Percentiles rank a stretch among this genome's conserved stretches.
phyloP scores from a whole-genome alignment of 2,888 invertebrate genomes.

The Agrochola lychnidis region DNA sequence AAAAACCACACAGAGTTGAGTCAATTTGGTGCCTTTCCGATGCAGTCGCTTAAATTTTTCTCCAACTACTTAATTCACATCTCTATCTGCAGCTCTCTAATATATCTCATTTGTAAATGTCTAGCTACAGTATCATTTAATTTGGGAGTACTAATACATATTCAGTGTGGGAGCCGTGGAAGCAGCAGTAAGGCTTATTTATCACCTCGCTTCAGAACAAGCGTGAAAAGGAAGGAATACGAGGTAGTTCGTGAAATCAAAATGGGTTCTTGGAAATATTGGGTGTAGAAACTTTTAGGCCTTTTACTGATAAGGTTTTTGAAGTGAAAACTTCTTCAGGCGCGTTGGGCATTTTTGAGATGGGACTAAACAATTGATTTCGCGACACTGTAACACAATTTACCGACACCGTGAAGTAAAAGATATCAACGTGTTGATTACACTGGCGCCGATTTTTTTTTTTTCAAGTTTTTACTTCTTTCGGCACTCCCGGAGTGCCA shows the following conservation, averaged over 20 bases:
- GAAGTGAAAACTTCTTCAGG: too few species aligned
- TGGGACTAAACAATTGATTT: too few species aligned
- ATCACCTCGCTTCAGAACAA: slow-evolving; percentile 52
- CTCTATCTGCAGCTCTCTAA: slow-evolving; percentile 6
- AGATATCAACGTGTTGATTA: too few species aligned
- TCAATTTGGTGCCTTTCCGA: background rate
- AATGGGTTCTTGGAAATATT: slow-evolving; percentile 29
- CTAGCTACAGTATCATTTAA: slow-evolving; percentile 57
- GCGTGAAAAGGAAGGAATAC: slow-evolving; percentile 45
- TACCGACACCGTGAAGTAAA: too few species aligned
- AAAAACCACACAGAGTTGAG: background rate
- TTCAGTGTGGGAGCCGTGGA: slow-evolving; percentile 54
- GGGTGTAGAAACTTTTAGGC: background rate
- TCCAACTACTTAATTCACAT: background rate
- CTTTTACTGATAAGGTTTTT: background rate
- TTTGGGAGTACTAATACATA: slow-evolving; percentile 66
- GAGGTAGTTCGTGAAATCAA: slow-evolving; percentile 32
- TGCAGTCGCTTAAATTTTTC: background rate
- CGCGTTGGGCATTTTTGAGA: too few species aligned
- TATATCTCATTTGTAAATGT: slow-evolving; percentile 40
- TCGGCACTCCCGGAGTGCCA: too few species aligned
- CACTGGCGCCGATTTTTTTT: too few species aligned
- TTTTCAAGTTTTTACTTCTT: too few species aligned
- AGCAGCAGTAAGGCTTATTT: slow-evolving; percentile 55
- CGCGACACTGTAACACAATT: too few species aligned